phyloP scores from a whole-genome alignment of 2,888 invertebrate genomes.

The Heterodera filipjevi region DNA sequence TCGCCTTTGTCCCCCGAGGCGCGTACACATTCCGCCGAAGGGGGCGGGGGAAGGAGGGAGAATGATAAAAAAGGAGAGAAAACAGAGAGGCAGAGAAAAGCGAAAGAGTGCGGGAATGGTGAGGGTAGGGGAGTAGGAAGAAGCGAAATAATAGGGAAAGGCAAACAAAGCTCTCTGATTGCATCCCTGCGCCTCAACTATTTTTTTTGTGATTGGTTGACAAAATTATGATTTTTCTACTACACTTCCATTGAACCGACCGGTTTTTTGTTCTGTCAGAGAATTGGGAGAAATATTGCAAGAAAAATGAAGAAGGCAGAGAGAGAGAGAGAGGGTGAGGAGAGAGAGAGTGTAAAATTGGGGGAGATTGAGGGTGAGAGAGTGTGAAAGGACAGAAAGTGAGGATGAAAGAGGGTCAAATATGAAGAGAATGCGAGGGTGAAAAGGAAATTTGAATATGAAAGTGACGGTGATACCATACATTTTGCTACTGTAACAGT shows the following conservation, averaged over 20 bases:
- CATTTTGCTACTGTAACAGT: too few species aligned
- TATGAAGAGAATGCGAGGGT: neutral
- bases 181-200: neutral
- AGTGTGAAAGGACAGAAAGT: neutral
- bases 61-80: neutral
- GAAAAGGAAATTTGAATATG: neutral
- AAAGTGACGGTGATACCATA: too few species aligned
- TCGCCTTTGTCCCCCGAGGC: neutral
- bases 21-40: neutral
- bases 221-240: neutral
- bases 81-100: neutral
- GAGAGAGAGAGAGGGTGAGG: neutral
- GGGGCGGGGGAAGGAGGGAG: neutral
- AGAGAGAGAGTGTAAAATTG: neutral
- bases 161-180: neutral
- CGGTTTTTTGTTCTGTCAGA: slow-evolving; percentile 1
- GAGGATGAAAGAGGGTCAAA: neutral
- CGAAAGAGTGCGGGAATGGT: neutral
- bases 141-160: neutral
- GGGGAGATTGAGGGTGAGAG: neutral
- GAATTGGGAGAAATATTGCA: neutral
- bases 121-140: neutral
- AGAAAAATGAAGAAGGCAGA: neutral
- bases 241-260: slow-evolving; percentile 5
- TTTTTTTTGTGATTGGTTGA: slow-evolving; percentile 7